Percentiles rank a stretch among this genome's conserved stretches.
phyloP scores from a whole-genome alignment of 2,113 vertebrate species.

The Tylochromis polylepis region DNA sequence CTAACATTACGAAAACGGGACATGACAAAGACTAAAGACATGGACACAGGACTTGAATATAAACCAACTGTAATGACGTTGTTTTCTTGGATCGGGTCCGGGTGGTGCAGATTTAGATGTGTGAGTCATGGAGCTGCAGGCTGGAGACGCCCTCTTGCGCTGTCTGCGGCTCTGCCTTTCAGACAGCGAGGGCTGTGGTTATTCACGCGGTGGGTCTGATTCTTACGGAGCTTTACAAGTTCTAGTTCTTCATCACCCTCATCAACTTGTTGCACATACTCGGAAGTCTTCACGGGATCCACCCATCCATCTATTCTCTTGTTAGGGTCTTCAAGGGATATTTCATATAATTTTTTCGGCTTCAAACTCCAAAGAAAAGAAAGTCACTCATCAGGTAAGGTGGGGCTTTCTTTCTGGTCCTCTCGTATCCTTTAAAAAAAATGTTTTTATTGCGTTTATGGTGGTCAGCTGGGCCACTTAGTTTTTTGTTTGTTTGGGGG shows the following conservation, averaged over 20 bases:
- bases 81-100: not conserved
- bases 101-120: not conserved
- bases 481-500: fast-evolving
- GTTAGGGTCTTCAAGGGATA: not conserved
- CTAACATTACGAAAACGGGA: not conserved
- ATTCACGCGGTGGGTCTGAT: not conserved
- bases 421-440: not conserved
- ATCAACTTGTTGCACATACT: not conserved
- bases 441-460: not conserved
- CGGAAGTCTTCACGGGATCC: not conserved
- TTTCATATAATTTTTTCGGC: not conserved
- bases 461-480: not conserved
- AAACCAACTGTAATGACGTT: too few species aligned
- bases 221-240: not conserved
- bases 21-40: too few species aligned
- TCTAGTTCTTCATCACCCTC: not conserved
- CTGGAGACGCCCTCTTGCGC: fast-evolving
- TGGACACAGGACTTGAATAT: too few species aligned
- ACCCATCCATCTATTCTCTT: not conserved
- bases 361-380: not conserved
- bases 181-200: not conserved
- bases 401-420: not conserved
- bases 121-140: fast-evolving
- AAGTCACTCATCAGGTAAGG: not conserved
- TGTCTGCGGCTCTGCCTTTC: not conserved